Evolutionary conservation across 2,113 vertebrate genomes (phyloP).

Genomic region (Mormyrus iriodes): DNA sequence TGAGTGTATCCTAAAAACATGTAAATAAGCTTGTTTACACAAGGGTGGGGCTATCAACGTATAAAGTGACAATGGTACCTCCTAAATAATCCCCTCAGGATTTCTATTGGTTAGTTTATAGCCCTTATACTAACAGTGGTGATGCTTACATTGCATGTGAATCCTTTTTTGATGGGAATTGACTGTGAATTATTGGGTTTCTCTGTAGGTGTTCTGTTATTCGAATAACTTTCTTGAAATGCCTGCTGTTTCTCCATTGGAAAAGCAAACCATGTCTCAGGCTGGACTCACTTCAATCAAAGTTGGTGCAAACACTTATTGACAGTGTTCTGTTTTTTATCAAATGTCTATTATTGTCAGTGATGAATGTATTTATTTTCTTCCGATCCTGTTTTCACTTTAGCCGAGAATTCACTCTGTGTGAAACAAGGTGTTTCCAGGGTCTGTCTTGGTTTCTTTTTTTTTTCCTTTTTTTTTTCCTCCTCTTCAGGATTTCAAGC

Average conservation of each 20-base stretch:
- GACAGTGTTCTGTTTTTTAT: conserved; percentile 93
- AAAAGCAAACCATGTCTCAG: conserved; percentile 54
- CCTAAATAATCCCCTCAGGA: conserved; percentile 30
- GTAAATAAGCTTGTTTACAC: conserved; percentile 24
- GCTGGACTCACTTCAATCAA: conserved; percentile 79
- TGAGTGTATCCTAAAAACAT: conserved; percentile 29
- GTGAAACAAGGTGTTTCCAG: conserved; percentile 58
- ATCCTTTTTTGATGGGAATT: conserved; percentile 49
- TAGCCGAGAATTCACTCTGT: conserved; percentile 69
- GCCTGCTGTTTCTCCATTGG: conserved; percentile 43
- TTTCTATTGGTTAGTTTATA: conserved; percentile 26
- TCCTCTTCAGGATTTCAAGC: conserved; percentile 59
- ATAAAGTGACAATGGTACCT: conserved; percentile 35
- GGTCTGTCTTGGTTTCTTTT: conserved; percentile 36
- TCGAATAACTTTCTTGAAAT: conserved; percentile 25
- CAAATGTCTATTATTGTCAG: conserved; percentile 85
- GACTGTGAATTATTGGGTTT: conserved; percentile 57
- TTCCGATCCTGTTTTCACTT: conserved; percentile 77
- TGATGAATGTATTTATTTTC: conserved; percentile 99
- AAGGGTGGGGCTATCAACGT: not conserved
- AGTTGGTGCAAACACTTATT: conserved; percentile 94
- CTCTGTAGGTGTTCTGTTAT: conserved; percentile 30
- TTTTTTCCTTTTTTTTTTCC: conserved; percentile 29
- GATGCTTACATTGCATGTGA: conserved; percentile 50
- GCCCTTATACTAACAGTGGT: conserved; percentile 1